These are phyloP conservation scores for Semicossyphus pulcher DNA, from an alignment of 2,113 vertebrate genomes.

Conservation along the genomic window DNA sequence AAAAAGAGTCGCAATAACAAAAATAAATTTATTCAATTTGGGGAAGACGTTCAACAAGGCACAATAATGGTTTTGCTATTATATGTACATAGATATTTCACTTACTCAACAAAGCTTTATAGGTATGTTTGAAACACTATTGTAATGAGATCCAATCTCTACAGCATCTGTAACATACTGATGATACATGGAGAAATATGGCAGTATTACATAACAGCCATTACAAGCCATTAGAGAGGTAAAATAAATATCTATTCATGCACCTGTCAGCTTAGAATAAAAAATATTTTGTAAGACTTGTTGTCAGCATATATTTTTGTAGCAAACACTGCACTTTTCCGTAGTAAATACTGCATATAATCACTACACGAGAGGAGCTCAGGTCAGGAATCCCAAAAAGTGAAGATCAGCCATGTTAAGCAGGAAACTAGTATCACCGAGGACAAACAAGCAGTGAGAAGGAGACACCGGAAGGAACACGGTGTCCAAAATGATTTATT, in stretches of 20 bases:
- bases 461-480: slow-evolving; percentile 64
- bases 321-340: slow-evolving; percentile 4
- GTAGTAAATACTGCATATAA: slow-evolving; percentile 10
- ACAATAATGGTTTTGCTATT: slow-evolving; percentile 62
- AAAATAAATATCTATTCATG: slow-evolving; percentile 45
- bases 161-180: slow-evolving; percentile 33
- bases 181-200: slow-evolving; percentile 43
- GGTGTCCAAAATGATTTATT: slow-evolving; percentile 34
- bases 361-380: slow-evolving; percentile 7
- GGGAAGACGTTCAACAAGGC: slow-evolving; percentile 77
- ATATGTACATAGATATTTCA: slow-evolving; percentile 39
- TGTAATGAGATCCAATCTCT: slow-evolving; percentile 28
- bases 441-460: slow-evolving; percentile 66
- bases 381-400: slow-evolving; percentile 67
- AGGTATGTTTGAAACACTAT: slow-evolving; percentile 29
- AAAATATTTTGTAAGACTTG: slow-evolving; percentile 17
- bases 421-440: slow-evolving; percentile 60
- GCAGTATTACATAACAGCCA: slow-evolving; percentile 42
- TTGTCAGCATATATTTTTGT: slow-evolving; percentile 10
- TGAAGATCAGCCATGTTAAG: slow-evolving; percentile 62
- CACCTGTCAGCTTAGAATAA: slow-evolving; percentile 25
- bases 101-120: slow-evolving; percentile 36
- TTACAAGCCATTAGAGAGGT: slow-evolving; percentile 31
- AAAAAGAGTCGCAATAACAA: slow-evolving; percentile 44
- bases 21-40: slow-evolving; percentile 71